A percentile compares a stretch with the other conserved stretches of the same genome.
Evolutionary conservation across 2,797 vertebrate species (phyloP).

Genomic region (Tenualosa thibaudeaui): DNA sequence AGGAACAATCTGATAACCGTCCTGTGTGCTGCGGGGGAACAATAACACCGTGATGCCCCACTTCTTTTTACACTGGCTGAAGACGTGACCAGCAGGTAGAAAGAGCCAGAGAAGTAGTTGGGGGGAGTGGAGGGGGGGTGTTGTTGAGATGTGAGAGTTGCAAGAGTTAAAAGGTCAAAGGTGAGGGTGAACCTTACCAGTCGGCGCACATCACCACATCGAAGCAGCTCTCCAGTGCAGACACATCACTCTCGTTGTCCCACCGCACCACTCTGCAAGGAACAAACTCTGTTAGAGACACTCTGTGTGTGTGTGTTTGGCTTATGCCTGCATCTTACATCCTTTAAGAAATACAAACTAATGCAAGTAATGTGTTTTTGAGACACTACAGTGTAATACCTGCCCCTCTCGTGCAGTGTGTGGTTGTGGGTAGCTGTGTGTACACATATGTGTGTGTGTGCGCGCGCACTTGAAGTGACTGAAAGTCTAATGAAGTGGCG

Average conservation of each 20-base stretch:
- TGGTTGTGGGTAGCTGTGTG: not conserved
- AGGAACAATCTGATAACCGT: slow-evolving; percentile 88
- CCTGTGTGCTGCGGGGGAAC: slow-evolving; percentile 76
- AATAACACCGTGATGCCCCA: slow-evolving; percentile 79
- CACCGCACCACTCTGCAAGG: slow-evolving; percentile 90
- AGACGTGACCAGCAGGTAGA: not conserved
- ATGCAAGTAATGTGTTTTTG: not conserved
- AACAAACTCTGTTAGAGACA: slow-evolving; percentile 50
- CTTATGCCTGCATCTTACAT: not conserved
- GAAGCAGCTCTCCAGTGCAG: slow-evolving; percentile 93
- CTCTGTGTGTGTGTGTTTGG: not conserved
- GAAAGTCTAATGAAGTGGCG: not conserved
- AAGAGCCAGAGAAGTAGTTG: not conserved
- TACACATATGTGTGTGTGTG: not conserved
- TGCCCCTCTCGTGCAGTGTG: not conserved
- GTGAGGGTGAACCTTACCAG: slow-evolving; percentile 84
- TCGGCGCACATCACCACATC: slow-evolving; percentile 98
- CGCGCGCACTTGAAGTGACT: not conserved
- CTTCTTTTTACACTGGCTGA: not conserved
- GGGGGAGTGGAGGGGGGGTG: not conserved
- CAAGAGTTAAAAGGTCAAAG: not conserved
- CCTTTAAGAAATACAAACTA: not conserved
- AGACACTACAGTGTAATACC: not conserved
- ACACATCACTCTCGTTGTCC: slow-evolving; percentile 95
- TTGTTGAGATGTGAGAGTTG: not conserved